Conservation (phyloP, 1,140 invertebrate species). For the Colletes gigas region DNA sequence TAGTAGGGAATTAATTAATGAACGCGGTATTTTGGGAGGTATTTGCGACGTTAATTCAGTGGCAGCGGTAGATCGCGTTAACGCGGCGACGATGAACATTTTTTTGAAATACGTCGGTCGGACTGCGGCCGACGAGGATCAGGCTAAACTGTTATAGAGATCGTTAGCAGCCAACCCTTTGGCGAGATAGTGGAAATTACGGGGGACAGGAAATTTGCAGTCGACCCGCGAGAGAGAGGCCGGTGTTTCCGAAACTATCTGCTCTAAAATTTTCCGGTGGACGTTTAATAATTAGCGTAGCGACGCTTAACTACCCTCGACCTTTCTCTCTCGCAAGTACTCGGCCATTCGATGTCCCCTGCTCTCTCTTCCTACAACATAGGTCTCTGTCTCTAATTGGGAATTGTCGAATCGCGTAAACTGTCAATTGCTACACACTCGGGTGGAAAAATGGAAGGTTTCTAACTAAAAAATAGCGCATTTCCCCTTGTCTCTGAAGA, state of each 20-base stretch:
- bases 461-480: no score
- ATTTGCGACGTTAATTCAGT: background rate
- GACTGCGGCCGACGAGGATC: background rate
- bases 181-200: conserved; percentile 72
- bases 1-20: conserved; percentile 9
- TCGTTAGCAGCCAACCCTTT: conserved; percentile 14
- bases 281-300: no score
- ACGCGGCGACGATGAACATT: background rate
- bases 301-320: no score
- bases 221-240: conserved; percentile 56
- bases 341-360: no score
- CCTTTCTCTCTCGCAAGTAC: no score
- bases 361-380: no score
- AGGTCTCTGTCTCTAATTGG: no score
- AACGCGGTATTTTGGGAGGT: background rate
- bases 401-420: no score
- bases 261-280: background rate
- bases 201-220: conserved; percentile 71
- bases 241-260: conserved; percentile 61
- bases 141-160: conserved; percentile 21
- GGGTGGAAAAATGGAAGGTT: no score
- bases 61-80: background rate
- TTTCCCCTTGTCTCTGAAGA: no score
- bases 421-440: no score
- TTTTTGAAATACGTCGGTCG: background rate